Percentiles rank a stretch among this genome's conserved stretches.
phyloP scores from a whole-genome alignment of 2,113 vertebrate genomes.

The Harpagus bidentatus region DNA sequence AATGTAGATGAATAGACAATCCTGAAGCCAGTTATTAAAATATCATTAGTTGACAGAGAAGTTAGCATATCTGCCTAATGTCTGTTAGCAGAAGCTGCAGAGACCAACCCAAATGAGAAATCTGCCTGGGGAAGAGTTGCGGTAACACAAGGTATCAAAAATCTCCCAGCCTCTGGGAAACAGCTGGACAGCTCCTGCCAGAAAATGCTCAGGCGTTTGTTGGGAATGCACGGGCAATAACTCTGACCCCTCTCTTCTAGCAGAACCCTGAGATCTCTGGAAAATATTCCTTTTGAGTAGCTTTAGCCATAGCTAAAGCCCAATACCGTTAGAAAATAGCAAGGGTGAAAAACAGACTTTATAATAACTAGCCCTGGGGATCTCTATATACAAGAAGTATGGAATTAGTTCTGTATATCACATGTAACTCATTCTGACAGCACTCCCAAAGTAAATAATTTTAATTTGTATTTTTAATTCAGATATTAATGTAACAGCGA shows the following conservation, averaged over 20 bases:
- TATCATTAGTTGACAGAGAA: conserved; percentile 50
- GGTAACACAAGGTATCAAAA: background rate
- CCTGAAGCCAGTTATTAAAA: conserved; percentile 59
- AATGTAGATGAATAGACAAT: conserved; percentile 57
- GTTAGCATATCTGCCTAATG: conserved; percentile 15
- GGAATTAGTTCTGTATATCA: background rate
- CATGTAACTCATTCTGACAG: background rate
- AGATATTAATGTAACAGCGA: background rate
- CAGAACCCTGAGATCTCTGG: background rate
- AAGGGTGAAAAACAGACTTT: background rate
- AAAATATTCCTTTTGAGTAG: background rate
- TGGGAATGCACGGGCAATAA: background rate
- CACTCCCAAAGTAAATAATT: conserved; percentile 37
- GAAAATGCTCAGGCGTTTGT: background rate
- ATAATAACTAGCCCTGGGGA: background rate
- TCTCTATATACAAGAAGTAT: background rate
- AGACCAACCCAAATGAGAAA: conserved; percentile 4
- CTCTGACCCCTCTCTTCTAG: background rate
- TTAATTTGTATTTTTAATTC: conserved; percentile 42
- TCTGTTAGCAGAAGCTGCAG: conserved; percentile 27
- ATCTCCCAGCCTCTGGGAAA: background rate
- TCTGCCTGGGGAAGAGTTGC: background rate
- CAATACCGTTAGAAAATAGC: background rate
- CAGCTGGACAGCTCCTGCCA: background rate
- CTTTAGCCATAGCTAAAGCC: background rate